phyloP scores from a whole-genome alignment of 2,113 vertebrate species.

The Bubalus kerabau region DNA sequence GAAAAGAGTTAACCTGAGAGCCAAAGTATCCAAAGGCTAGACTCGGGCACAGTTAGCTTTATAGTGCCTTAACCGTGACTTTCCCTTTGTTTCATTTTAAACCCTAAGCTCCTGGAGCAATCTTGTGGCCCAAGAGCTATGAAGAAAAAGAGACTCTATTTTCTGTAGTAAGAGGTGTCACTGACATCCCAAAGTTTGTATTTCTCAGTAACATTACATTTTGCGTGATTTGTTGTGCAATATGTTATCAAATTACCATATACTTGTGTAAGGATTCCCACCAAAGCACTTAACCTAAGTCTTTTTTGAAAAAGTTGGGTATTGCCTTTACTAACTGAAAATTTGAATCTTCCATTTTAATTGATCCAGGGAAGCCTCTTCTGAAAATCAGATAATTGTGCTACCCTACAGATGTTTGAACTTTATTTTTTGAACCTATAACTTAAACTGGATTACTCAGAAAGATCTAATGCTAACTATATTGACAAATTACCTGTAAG shows the following conservation, averaged over 20 bases:
- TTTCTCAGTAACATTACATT: neutral
- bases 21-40: neutral
- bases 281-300: neutral
- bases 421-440: neutral
- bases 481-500: neutral
- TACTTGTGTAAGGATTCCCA: neutral
- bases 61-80: neutral
- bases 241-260: neutral
- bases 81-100: neutral
- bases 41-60: neutral
- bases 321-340: neutral
- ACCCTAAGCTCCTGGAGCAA: neutral
- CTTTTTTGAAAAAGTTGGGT: neutral
- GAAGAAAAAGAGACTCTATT: neutral
- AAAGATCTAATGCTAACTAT: neutral
- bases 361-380: neutral
- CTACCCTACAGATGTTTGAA: neutral
- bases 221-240: neutral
- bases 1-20: neutral
- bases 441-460: neutral
- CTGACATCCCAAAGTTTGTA: neutral
- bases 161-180: neutral
- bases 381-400: constrained; percentile 22
- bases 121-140: neutral
- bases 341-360: neutral